These are phyloP conservation scores for Crepidodera aurea DNA, from an alignment of 2,888 invertebrate genomes.

Conservation along the genomic window DNA sequence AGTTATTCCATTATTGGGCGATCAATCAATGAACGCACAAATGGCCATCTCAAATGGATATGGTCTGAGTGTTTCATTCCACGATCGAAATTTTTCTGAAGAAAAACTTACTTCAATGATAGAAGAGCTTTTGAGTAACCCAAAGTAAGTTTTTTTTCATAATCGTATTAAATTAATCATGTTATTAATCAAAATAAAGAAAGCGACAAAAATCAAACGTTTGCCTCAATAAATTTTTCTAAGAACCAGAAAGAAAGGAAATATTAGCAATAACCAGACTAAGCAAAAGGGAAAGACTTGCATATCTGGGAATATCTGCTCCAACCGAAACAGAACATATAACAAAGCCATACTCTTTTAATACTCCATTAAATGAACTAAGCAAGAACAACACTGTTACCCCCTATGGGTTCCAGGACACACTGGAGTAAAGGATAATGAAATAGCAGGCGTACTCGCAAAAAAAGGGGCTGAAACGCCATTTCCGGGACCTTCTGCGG, in stretches of 20 bases:
- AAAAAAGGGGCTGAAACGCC: too few species aligned
- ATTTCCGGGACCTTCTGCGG: too few species aligned
- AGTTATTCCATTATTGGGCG: constrained; percentile 42
- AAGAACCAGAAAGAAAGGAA: not conserved
- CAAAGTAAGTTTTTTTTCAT: constrained; percentile 28
- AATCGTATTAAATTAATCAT: too few species aligned
- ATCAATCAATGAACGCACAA: constrained; percentile 41
- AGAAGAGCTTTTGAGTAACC: constrained; percentile 11
- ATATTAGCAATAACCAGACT: not conserved
- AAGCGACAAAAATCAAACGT: constrained; percentile 52
- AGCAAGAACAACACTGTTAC: too few species aligned
- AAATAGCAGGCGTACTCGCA: too few species aligned
- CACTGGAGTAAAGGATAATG: too few species aligned
- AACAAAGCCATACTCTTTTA: too few species aligned
- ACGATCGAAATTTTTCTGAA: constrained; percentile 8
- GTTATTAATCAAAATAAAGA: not conserved
- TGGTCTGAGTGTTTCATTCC: not conserved
- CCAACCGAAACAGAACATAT: too few species aligned
- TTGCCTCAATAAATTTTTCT: not conserved
- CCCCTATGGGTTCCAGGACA: too few species aligned
- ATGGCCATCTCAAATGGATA: not conserved
- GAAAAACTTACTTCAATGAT: constrained; percentile 12
- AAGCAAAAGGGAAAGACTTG: not conserved
- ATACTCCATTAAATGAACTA: too few species aligned
- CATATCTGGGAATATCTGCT: too few species aligned